Conservation (phyloP, 2,113 vertebrate genomes). For the Cercocebus atys region DNA sequence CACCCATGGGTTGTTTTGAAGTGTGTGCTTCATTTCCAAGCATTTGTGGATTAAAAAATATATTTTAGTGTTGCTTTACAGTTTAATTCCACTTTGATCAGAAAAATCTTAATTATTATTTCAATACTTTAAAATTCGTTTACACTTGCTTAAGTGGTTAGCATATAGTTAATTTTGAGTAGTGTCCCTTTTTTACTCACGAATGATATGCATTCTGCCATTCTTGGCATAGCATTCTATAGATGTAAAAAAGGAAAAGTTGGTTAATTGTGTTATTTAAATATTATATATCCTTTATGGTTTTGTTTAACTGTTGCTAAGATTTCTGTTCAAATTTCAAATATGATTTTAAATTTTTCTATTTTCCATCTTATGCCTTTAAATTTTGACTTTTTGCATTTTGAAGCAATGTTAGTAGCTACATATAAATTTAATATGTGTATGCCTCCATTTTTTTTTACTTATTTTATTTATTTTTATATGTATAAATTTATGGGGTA, state of each 20-base stretch:
- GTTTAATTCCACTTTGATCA: background rate
- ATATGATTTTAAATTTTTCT: background rate
- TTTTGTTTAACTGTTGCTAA: background rate
- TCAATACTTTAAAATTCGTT: background rate
- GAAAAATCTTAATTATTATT: background rate
- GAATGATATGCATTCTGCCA: background rate
- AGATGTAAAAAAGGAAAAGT: background rate
- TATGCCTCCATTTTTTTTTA: background rate
- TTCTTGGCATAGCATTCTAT: background rate
- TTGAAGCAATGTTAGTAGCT: background rate
- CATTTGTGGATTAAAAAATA: background rate
- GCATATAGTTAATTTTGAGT: background rate
- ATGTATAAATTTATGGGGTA: background rate
- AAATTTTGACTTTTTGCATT: conserved; percentile 3
- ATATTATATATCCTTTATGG: background rate
- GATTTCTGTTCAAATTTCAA: background rate
- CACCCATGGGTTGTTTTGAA: background rate
- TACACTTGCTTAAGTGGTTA: background rate
- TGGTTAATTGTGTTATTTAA: background rate
- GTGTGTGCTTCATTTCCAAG: background rate
- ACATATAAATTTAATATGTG: background rate
- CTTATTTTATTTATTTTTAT: background rate
- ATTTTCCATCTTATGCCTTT: background rate
- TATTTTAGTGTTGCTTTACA: background rate
- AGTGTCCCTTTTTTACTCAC: background rate